Evolutionary conservation across 2,113 vertebrate species (phyloP).

Genomic region (Pteruthius melanotis): DNA sequence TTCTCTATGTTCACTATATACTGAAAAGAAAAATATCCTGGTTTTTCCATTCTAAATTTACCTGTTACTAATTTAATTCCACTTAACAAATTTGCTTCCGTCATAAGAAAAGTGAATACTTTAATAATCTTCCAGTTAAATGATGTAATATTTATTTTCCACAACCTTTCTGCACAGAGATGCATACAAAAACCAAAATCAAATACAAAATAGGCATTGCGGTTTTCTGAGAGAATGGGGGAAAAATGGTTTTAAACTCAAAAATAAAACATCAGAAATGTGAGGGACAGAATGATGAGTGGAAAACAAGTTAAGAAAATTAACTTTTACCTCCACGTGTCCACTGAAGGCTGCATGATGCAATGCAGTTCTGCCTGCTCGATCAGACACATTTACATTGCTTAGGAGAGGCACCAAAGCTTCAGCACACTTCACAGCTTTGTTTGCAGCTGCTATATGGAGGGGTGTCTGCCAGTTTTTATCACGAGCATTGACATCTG

Average conservation of each 20-base stretch:
- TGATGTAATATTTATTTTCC: background rate
- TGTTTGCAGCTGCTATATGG: slow-evolving; percentile 95
- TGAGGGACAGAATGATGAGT: accelerated
- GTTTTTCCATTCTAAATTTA: background rate
- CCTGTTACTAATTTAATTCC: background rate
- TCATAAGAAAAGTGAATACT: background rate
- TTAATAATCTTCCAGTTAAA: background rate
- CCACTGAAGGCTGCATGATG: slow-evolving; percentile 98
- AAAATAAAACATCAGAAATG: background rate
- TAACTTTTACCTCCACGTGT: slow-evolving; percentile 85
- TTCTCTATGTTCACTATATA: background rate
- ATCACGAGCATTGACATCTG: slow-evolving; percentile 95
- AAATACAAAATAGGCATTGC: background rate
- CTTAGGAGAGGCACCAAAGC: slow-evolving; percentile 93
- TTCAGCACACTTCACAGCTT: slow-evolving; percentile 95
- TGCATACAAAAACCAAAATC: background rate
- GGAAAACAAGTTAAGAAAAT: background rate
- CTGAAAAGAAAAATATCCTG: background rate
- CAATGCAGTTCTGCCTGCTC: slow-evolving; percentile 92
- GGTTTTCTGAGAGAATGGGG: background rate
- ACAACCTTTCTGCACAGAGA: background rate
- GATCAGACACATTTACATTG: slow-evolving; percentile 95
- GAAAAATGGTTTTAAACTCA: background rate
- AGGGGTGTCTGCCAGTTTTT: slow-evolving; percentile 99
- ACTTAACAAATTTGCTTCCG: background rate